Conservation (phyloP, 2,113 vertebrate genomes). For the Alosa alosa region DNA sequence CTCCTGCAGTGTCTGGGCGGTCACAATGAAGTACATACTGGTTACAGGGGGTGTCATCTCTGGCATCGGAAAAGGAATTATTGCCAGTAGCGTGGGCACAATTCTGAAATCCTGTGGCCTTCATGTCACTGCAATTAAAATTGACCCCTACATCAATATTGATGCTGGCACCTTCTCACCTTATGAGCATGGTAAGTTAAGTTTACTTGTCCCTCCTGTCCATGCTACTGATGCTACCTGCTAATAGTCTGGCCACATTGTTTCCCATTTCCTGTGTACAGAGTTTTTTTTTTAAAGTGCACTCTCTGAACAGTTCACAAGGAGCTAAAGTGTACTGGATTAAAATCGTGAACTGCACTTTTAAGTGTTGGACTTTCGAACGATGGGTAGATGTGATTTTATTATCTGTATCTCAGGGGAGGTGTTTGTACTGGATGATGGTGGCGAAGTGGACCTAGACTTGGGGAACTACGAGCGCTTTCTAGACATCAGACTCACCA, state of each 20-base stretch:
- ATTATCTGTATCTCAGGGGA: constrained; percentile 72
- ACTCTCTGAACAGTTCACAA: no score
- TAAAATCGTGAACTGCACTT: no score
- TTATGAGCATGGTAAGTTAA: constrained; percentile 86
- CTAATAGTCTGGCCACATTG: no score
- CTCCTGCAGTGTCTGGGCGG: neutral
- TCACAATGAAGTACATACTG: constrained; percentile 92
- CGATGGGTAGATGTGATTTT: neutral
- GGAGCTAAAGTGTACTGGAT: no score
- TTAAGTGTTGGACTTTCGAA: no score
- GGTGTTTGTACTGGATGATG: constrained; percentile 94
- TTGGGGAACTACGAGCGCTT: constrained; percentile 95
- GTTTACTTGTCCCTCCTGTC: neutral
- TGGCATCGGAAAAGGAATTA: constrained; percentile 94
- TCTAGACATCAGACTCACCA: constrained; percentile 90
- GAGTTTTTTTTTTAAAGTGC: no score
- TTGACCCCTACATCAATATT: constrained; percentile 97
- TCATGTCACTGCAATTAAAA: constrained; percentile 93
- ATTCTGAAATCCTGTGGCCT: constrained; percentile 93
- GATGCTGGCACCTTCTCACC: constrained; percentile 95
- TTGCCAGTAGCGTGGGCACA: constrained; percentile 93
- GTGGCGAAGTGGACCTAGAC: constrained; percentile 92
- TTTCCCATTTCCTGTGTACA: no score
- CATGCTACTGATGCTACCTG: no score
- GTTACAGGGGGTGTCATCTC: constrained; percentile 96